Conservation (phyloP, 2,797 vertebrate species). For the Chelidonichthys spinosus region DNA sequence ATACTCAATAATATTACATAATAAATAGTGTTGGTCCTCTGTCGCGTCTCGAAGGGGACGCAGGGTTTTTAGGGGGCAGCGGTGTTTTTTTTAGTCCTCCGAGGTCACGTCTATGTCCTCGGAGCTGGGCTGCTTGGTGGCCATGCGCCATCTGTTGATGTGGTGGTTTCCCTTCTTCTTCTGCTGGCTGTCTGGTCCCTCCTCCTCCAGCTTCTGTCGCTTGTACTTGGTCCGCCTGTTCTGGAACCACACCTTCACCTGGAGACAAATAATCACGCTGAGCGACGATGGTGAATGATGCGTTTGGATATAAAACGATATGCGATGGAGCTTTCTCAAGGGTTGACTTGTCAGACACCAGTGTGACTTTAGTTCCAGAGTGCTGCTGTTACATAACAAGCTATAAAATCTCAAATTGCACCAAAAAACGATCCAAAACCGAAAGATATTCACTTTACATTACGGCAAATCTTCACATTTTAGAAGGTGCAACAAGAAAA, state of each 20-base stretch:
- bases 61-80: constrained; percentile 20
- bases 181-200: constrained; percentile 95
- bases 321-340: neutral
- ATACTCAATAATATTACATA: constrained; percentile 81
- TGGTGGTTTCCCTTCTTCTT: constrained; percentile 99
- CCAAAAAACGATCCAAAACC: neutral
- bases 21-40: constrained; percentile 86
- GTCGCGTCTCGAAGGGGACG: constrained; percentile 36
- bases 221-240: constrained; percentile 98
- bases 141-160: constrained; percentile 97
- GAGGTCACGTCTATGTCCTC: constrained; percentile 99
- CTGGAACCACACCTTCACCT: constrained; percentile 99
- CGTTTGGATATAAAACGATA: neutral
- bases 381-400: neutral
- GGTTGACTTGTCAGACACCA: neutral
- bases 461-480: neutral
- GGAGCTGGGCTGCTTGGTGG: constrained; percentile 94
- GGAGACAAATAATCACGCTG: neutral
- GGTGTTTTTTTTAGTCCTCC: constrained; percentile 86
- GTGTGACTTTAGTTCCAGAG: neutral
- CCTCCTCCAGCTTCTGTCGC: constrained; percentile 98
- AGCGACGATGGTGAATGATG: neutral
- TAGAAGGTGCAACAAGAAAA: neutral
- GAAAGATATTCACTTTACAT: neutral
- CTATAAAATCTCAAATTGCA: neutral